A percentile compares a stretch with the other conserved stretches of the same genome.
Evolutionary conservation across 2,797 vertebrate genomes (phyloP).

Genomic region (Myotis vivesi): DNA sequence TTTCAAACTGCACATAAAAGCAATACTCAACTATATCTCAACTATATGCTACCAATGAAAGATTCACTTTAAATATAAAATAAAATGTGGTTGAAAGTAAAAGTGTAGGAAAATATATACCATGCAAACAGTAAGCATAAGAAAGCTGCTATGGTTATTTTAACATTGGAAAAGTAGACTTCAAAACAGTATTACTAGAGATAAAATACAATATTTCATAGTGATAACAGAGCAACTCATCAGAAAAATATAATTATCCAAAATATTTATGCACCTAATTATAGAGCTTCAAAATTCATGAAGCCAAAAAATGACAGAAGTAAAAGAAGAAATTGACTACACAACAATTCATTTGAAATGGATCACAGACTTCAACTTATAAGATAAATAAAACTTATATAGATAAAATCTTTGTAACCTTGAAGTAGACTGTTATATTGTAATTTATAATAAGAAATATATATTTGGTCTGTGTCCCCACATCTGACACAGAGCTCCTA

Average conservation of each 20-base stretch:
- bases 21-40: background rate
- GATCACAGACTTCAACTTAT: background rate
- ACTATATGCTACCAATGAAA: background rate
- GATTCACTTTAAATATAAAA: background rate
- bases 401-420: background rate
- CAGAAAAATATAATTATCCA: background rate
- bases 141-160: background rate
- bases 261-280: background rate
- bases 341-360: constrained; percentile 23
- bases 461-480: background rate
- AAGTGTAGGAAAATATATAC: background rate
- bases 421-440: background rate
- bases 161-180: background rate
- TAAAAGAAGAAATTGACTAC: background rate
- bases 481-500: background rate
- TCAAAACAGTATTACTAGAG: background rate
- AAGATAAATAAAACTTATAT: background rate
- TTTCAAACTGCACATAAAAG: background rate
- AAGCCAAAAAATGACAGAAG: background rate
- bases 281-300: background rate
- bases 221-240: background rate
- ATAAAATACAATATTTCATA: background rate
- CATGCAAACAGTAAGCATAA: background rate
- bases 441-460: background rate
- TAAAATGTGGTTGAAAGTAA: background rate